These are phyloP conservation scores for Garrulus glandarius DNA, from an alignment of 2,797 vertebrate species.

Conservation along the genomic window DNA sequence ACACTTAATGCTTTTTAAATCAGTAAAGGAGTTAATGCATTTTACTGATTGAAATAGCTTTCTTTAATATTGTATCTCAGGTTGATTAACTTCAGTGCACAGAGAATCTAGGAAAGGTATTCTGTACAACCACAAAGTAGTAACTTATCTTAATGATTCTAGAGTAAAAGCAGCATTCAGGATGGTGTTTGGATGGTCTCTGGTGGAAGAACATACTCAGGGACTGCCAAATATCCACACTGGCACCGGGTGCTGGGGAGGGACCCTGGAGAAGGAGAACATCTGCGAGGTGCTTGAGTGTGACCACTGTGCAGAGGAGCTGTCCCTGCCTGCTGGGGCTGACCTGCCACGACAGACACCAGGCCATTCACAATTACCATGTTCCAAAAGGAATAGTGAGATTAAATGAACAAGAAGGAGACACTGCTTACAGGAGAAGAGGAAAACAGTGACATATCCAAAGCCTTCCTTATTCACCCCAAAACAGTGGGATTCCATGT, in stretches of 20 bases:
- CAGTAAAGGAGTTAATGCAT: background rate
- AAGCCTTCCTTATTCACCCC: background rate
- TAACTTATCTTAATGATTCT: background rate
- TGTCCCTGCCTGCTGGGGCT: background rate
- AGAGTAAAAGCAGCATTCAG: background rate
- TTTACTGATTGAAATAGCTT: background rate
- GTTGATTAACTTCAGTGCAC: background rate
- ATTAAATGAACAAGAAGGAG: background rate
- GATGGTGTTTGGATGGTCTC: background rate
- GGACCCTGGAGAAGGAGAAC: background rate
- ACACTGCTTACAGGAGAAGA: background rate
- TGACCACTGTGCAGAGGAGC: background rate
- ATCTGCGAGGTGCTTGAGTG: rapidly evolving
- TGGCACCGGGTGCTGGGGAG: background rate
- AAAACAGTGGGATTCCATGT: background rate
- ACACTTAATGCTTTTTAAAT: background rate
- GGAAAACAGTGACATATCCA: background rate
- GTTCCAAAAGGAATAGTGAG: background rate
- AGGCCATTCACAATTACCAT: background rate
- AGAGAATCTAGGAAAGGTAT: background rate
- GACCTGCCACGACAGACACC: background rate
- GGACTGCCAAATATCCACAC: background rate
- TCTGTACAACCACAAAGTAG: background rate
- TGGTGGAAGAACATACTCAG: background rate
- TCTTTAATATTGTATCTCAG: background rate